Conservation (phyloP, 2,888 invertebrate genomes). For the Macaria liturata region DNA sequence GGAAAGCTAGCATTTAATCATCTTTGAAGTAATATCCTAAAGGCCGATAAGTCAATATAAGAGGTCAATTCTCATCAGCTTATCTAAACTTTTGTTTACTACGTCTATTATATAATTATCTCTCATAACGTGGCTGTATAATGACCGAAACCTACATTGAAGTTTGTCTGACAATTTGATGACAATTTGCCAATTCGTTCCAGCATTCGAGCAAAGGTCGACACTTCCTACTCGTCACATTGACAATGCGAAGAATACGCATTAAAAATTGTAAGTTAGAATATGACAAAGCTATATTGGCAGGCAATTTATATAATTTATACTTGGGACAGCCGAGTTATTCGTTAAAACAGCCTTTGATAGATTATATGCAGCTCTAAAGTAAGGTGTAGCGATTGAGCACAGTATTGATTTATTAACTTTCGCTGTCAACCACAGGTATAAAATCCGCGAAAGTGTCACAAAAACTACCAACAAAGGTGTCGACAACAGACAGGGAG, state of each 20-base stretch:
- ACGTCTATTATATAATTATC: slow-evolving; percentile 40
- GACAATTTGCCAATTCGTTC: slow-evolving; percentile 54
- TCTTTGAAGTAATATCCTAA: background rate
- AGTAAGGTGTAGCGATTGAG: slow-evolving; percentile 39
- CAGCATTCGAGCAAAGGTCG: slow-evolving; percentile 42
- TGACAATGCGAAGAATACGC: slow-evolving; percentile 11
- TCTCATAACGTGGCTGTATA: slow-evolving; percentile 39
- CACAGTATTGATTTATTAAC: slow-evolving; percentile 38
- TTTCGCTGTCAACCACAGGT: slow-evolving; percentile 55
- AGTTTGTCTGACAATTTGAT: slow-evolving; percentile 37
- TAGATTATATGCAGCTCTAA: too few relatives aligned
- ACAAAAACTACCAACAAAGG: slow-evolving; percentile 46
- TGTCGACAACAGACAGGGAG: slow-evolving; percentile 38
- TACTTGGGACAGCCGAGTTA: too few relatives aligned
- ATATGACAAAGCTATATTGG: too few relatives aligned
- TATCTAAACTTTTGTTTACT: slow-evolving; percentile 31
- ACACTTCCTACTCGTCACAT: slow-evolving; percentile 24
- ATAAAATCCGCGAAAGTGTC: slow-evolving; percentile 47
- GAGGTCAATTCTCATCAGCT: slow-evolving; percentile 16
- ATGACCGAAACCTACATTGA: slow-evolving; percentile 45
- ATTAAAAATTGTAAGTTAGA: slow-evolving; percentile 11
- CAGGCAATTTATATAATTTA: too few relatives aligned
- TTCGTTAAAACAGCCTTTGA: too few relatives aligned
- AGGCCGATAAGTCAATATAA: background rate
- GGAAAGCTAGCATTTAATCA: too few relatives aligned